Percentiles rank a stretch among this genome's conserved stretches.
Conservation (phyloP, 2,797 vertebrate genomes). For the Coranthus polyacanthus region DNA sequence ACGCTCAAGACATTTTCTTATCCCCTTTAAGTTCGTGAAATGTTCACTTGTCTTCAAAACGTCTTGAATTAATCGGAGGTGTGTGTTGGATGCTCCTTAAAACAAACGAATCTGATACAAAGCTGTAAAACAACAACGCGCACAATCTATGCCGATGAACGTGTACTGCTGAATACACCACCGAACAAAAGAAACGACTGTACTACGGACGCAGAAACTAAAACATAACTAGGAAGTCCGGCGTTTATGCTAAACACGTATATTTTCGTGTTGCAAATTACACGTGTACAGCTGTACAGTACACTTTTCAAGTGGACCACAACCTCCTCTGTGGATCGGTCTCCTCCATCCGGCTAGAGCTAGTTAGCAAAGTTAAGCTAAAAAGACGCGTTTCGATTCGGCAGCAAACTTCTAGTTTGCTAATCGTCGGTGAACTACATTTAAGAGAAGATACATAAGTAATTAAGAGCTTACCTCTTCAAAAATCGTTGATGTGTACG, state of each 20-base stretch:
- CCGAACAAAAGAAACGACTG: background rate
- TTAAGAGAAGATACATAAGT: rapidly evolving
- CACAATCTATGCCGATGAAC: too few relatives aligned
- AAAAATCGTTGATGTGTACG: background rate
- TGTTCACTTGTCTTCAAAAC: background rate
- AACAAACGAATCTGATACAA: background rate
- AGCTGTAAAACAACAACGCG: background rate
- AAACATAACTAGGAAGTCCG: background rate
- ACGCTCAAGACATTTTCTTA: too few relatives aligned
- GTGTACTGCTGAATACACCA: background rate
- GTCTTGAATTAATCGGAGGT: rapidly evolving
- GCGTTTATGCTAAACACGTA: background rate
- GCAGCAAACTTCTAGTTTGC: too few relatives aligned
- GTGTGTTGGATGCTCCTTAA: background rate
- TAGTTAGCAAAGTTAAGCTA: slow-evolving; percentile 45
- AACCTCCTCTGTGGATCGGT: slow-evolving; percentile 2
- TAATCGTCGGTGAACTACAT: rapidly evolving
- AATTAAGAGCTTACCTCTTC: slow-evolving; percentile 43
- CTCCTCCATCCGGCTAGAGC: slow-evolving; percentile 46
- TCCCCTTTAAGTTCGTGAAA: too few relatives aligned
- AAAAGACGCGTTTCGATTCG: background rate
- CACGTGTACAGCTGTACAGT: background rate
- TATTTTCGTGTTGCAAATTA: background rate
- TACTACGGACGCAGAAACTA: background rate
- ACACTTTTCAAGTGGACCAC: background rate